Evolutionary conservation across 1,140 invertebrate species (phyloP), one percentile per base, ranked within the genome.

Genomic region (Drosophila pandora): DNA sequence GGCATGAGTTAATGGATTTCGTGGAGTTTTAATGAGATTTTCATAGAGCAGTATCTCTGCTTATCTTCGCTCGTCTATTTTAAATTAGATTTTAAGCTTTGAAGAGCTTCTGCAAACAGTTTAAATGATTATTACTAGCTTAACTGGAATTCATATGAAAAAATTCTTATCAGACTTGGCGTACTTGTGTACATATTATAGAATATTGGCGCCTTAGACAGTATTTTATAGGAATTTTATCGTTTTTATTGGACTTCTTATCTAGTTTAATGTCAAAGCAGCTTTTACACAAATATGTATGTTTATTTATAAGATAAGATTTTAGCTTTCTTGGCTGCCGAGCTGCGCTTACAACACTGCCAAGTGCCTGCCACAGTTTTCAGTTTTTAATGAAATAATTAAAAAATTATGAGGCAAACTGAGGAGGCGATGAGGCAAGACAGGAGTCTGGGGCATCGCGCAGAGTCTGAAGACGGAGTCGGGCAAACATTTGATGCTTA

Each of bases 321-420:
- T 43, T n/a, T 4, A 21, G 43, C 13, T 22, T 39, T 22, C 43
- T 7, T 7, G 9, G 72, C 68, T 84, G 45, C 64, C 76, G n/a
- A 80, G 75, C 54, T 71, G 34, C 43, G 76, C 90, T 73, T 90
- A 88, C 47, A 84, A 71, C 50, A 84, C 79, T 23, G 75, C 72
- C 52, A 89, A 79, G 71, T 82, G 84, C 74, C 78, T 88, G 77
- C 39, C 80, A 25, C 62, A 75, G 22, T 82, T 88, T 70, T 39
- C 63, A 48, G 67, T 69, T 69, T 61, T 37, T 87, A 82, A 67
- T 67, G 53, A 68, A 90, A 54, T 71, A 78, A 68, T 62, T 76
- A 63, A 63, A 71, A 83, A 67, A 71, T 79, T 32, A 76, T 57
- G 60, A 75, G 45, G 28, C 23, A 30, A 12, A 17, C 23, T 22